A percentile compares a stretch with the other conserved stretches of the same genome.
These are phyloP conservation scores for Leptodactylus fallax DNA, from an alignment of 2,797 vertebrate species.

Conservation along the genomic window DNA sequence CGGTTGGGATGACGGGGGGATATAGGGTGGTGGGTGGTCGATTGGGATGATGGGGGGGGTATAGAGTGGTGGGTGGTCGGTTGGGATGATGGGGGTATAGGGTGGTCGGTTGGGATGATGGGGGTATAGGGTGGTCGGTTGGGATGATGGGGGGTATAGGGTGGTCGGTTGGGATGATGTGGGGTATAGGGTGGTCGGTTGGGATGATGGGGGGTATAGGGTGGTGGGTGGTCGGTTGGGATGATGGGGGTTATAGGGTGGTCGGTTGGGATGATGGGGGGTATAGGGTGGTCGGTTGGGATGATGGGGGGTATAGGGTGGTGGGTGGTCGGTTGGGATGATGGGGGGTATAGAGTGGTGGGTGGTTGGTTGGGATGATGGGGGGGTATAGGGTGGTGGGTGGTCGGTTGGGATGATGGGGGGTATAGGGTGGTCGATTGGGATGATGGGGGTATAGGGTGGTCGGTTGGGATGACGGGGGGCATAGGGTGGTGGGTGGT, in stretches of 20 bases:
- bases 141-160: neutral
- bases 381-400: no score
- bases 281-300: neutral
- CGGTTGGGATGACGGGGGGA: no score
- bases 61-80: no score
- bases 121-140: neutral
- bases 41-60: neutral
- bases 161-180: neutral
- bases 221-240: neutral
- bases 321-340: no score
- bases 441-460: no score
- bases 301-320: no score
- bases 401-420: no score
- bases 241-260: no score
- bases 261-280: neutral
- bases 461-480: neutral
- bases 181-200: no score
- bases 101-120: neutral
- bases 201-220: neutral
- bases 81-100: neutral
- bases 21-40: neutral
- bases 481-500: neutral
- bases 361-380: no score
- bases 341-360: no score
- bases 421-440: no score